Evolutionary conservation across 2,888 invertebrate genomes (phyloP).

Genomic region (Cheilosia soror): DNA sequence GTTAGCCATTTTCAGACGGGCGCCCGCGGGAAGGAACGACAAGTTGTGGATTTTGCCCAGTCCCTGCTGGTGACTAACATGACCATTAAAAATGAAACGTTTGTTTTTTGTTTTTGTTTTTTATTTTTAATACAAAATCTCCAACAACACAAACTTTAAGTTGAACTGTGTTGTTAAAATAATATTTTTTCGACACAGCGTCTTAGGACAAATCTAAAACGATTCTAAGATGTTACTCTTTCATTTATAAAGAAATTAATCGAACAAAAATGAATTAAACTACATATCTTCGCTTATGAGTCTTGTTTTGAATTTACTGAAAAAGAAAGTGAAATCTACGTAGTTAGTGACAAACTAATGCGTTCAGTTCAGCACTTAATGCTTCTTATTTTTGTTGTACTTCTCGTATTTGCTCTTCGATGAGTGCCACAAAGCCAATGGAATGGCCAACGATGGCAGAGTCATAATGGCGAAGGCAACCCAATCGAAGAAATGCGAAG

Average conservation of each 20-base stretch:
- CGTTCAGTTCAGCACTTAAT: constrained; percentile 79
- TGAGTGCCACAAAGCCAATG: constrained; percentile 96
- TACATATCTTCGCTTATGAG: constrained; percentile 48
- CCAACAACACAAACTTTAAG: constrained; percentile 48
- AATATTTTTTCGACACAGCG: constrained; percentile 45
- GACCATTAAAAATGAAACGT: neutral
- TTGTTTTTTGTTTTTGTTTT: constrained; percentile 42
- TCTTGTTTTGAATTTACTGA: constrained; percentile 51
- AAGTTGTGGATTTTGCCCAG: too few species aligned
- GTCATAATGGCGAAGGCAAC: constrained; percentile 98
- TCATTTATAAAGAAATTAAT: constrained; percentile 34
- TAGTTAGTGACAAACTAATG: constrained; percentile 25
- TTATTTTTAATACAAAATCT: constrained; percentile 67
- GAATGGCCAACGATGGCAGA: constrained; percentile 96
- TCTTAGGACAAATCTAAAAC: constrained; percentile 81
- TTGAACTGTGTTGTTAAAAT: constrained; percentile 48
- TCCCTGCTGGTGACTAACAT: too few species aligned
- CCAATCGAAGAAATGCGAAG: constrained; percentile 99
- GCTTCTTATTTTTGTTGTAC: constrained; percentile 89
- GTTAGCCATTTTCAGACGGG: too few species aligned
- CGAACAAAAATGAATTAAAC: constrained; percentile 39
- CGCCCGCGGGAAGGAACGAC: too few species aligned
- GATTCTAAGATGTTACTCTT: constrained; percentile 77
- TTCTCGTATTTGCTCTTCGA: constrained; percentile 98
- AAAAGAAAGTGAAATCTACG: constrained; percentile 22